Evolutionary conservation across 2,797 vertebrate genomes (phyloP).

Genomic region (Orestias chungarensis): DNA sequence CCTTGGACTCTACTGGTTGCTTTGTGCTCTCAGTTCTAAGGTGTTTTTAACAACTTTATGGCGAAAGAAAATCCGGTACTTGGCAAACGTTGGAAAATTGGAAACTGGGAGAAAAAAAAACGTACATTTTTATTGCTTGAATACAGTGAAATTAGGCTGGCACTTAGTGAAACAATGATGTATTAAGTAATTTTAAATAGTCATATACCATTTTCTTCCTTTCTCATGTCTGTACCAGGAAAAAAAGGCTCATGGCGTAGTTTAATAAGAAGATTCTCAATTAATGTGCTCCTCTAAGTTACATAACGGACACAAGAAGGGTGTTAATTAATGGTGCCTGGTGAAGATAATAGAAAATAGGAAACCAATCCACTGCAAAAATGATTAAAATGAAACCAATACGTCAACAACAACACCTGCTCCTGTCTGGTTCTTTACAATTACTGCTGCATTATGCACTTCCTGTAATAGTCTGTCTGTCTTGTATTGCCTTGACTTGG

Average conservation of each 20-base stretch:
- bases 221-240: no score
- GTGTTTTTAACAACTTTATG: not conserved
- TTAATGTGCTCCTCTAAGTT: not conserved
- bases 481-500: constrained; percentile 15
- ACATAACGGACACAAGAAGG: constrained; percentile 3
- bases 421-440: not conserved
- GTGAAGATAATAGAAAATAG: not conserved
- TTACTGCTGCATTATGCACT: not conserved
- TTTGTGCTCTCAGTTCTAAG: not conserved
- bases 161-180: not conserved
- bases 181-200: not conserved
- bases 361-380: not conserved
- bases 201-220: no score
- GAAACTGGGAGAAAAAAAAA: not conserved
- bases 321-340: not conserved
- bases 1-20: not conserved
- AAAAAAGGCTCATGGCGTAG: no score
- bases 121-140: not conserved
- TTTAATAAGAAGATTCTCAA: no score
- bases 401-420: not conserved
- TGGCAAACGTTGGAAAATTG: not conserved
- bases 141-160: not conserved
- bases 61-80: not conserved
- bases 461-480: constrained; percentile 4
- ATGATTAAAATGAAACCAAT: not conserved